These are phyloP conservation scores for Lanistes nyassanus DNA, from an alignment of 1,140 invertebrate genomes.

Conservation along the genomic window DNA sequence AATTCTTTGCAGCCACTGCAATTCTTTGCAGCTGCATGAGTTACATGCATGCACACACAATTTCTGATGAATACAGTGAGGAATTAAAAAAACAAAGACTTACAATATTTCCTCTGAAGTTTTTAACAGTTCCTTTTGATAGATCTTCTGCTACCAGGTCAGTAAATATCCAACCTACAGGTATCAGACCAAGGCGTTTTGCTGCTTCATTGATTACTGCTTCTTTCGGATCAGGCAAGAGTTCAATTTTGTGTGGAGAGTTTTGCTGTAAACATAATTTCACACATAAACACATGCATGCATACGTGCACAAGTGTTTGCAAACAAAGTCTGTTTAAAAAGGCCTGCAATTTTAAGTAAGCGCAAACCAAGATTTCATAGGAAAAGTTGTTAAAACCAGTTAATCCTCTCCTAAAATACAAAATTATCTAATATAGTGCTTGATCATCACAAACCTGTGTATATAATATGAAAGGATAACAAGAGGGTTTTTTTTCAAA, in stretches of 20 bases:
- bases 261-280: conserved; percentile 55
- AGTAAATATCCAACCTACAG: conserved; percentile 99
- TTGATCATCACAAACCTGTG: background rate
- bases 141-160: conserved; percentile 92
- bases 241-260: conserved; percentile 66
- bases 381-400: background rate
- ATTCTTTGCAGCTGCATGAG: too few relatives aligned
- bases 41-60: too few relatives aligned
- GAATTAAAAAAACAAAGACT: conserved; percentile 31
- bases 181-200: conserved; percentile 79
- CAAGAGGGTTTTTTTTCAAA: background rate
- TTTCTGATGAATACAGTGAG: too few relatives aligned
- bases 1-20: too few relatives aligned
- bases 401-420: background rate
- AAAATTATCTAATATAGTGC: background rate
- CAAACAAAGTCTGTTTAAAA: too few relatives aligned
- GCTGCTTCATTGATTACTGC: conserved; percentile 83
- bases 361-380: background rate
- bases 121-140: conserved; percentile 86
- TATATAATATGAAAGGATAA: background rate
- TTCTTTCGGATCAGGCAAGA: conserved; percentile 78
- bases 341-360: too few relatives aligned
- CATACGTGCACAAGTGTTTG: too few relatives aligned
- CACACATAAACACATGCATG: too few relatives aligned
- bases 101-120: conserved; percentile 81